These are phyloP conservation scores for Macquaria ambigua DNA, from an alignment of 2,113 vertebrate genomes.

Conservation along the genomic window DNA sequence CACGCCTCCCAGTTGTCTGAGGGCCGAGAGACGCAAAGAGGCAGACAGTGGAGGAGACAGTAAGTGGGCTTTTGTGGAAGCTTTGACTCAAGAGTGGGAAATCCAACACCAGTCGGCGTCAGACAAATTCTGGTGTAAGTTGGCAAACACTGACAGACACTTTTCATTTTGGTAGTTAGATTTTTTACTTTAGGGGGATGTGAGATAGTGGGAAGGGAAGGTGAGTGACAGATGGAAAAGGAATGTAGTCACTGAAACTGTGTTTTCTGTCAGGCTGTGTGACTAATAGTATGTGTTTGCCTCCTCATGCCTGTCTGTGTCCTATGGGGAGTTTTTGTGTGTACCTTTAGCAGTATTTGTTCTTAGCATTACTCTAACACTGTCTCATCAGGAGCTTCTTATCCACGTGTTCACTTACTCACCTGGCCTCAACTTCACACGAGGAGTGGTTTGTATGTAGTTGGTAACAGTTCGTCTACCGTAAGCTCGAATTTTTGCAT, in stretches of 20 bases:
- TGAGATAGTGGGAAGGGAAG: neutral
- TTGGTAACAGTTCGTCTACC: neutral
- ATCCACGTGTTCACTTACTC: neutral
- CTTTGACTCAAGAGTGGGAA: conserved; percentile 40
- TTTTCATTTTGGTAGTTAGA: conserved; percentile 31
- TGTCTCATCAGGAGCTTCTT: neutral
- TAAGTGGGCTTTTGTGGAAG: conserved; percentile 28
- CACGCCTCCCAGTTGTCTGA: conserved; percentile 10
- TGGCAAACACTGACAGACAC: conserved; percentile 33
- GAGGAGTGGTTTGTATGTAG: neutral
- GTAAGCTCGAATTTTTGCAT: too few relatives aligned
- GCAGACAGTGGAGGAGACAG: conserved; percentile 33
- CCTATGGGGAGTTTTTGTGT: neutral
- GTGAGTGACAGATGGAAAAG: conserved; percentile 11
- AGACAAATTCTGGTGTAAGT: conserved; percentile 17
- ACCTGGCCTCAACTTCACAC: neutral
- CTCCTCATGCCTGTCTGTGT: too few relatives aligned
- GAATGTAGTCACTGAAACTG: conserved; percentile 3
- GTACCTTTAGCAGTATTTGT: conserved; percentile 4
- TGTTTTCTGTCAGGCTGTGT: conserved; percentile 1
- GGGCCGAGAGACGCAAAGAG: conserved; percentile 14
- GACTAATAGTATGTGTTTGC: neutral
- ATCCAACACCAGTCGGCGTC: conserved; percentile 16
- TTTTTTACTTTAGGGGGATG: neutral
- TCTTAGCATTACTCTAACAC: neutral